A percentile compares a stretch with the other conserved stretches of the same genome.
Evolutionary conservation across 2,797 vertebrate species (phyloP).

Genomic region (Naso thynnoides): DNA sequence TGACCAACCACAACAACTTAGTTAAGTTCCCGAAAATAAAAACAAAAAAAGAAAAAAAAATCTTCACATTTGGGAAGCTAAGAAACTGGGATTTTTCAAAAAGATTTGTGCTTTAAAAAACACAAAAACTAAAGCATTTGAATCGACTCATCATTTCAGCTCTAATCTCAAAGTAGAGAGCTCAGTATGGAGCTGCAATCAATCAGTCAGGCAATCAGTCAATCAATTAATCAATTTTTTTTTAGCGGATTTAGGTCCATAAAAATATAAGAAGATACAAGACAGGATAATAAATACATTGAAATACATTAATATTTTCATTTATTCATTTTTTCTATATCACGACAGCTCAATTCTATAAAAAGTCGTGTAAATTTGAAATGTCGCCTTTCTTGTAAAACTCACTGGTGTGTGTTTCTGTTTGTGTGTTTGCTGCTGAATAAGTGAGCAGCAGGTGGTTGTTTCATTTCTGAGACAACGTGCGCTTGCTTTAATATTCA

Average conservation of each 20-base stretch:
- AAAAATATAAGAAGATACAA: too few species aligned
- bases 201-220: too few species aligned
- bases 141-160: not conserved
- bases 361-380: not conserved
- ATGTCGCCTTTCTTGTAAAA: not conserved
- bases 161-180: not conserved
- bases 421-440: not conserved
- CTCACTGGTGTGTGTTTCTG: not conserved
- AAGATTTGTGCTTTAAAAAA: not conserved
- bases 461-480: conserved; percentile 23
- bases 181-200: not conserved
- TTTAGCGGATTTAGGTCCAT: too few species aligned
- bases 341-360: too few species aligned
- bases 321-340: too few species aligned
- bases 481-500: conserved; percentile 47
- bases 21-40: not conserved
- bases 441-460: conserved; percentile 29
- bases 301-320: too few species aligned
- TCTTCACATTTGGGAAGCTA: not conserved
- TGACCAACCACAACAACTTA: not conserved
- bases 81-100: too few species aligned
- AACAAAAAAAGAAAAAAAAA: not conserved
- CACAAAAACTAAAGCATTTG: too few species aligned
- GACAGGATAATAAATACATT: too few species aligned
- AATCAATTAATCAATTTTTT: too few species aligned